phyloP scores from a whole-genome alignment of 2,888 invertebrate species.

The Chalcosyrphus nemorum region DNA sequence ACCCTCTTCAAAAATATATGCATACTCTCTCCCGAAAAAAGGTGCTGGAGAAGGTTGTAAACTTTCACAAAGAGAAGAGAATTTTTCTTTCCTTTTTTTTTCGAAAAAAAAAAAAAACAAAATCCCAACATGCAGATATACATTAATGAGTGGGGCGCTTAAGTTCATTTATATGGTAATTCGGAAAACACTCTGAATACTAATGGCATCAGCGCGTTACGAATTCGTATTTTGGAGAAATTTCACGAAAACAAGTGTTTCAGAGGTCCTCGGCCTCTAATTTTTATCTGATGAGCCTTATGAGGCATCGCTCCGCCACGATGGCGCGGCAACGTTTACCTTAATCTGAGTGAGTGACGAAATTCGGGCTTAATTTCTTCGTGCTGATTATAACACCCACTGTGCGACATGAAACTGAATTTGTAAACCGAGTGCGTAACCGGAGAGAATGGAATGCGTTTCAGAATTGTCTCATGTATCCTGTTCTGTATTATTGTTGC shows the following conservation, averaged over 20 bases:
- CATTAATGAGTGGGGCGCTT: constrained; percentile 61
- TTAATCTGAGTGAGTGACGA: constrained; percentile 44
- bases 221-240: constrained; percentile 39
- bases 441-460: background rate
- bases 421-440: background rate
- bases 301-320: constrained; percentile 6
- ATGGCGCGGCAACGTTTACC: constrained; percentile 7
- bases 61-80: constrained; percentile 21
- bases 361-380: constrained; percentile 8
- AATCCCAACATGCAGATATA: constrained; percentile 54
- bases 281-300: constrained; percentile 52
- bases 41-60: constrained; percentile 39
- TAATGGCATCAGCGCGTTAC: constrained; percentile 38
- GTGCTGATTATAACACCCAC: background rate
- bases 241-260: constrained; percentile 53
- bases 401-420: background rate
- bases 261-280: constrained; percentile 24
- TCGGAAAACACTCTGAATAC: constrained; percentile 59
- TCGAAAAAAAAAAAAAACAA: constrained; percentile 18
- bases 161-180: constrained; percentile 68
- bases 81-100: background rate
- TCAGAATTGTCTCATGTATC: background rate
- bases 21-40: constrained; percentile 32
- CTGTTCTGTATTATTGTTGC: background rate
- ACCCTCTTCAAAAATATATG: constrained; percentile 36